A percentile compares a stretch with the other conserved stretches of the same genome.
Conservation (phyloP, 2,113 vertebrate genomes). For the Eira barbara region DNA sequence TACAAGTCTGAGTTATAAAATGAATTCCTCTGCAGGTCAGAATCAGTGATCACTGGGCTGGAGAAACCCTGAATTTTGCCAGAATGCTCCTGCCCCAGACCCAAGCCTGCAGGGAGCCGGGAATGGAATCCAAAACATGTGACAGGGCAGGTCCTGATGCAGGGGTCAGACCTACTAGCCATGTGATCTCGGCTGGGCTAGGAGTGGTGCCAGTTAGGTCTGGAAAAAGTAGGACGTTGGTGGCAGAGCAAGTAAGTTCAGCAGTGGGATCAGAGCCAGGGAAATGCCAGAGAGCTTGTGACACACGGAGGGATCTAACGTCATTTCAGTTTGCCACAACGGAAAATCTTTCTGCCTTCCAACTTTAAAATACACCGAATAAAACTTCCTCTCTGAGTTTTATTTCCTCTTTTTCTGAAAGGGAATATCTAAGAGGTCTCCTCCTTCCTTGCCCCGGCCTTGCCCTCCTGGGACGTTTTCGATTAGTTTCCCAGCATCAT, state of each 20-base stretch:
- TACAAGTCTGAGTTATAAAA: neutral
- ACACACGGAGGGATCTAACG: neutral
- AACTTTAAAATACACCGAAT: neutral
- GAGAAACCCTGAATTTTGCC: neutral
- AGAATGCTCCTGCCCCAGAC: neutral
- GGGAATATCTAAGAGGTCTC: neutral
- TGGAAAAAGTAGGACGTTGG: conserved; percentile 47
- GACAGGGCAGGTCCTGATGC: neutral
- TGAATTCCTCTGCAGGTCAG: neutral
- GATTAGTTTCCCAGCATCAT: conserved; percentile 1
- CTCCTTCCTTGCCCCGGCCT: neutral
- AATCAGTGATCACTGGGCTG: neutral
- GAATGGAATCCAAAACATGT: conserved; percentile 57
- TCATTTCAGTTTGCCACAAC: neutral
- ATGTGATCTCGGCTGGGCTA: conserved; percentile 25
- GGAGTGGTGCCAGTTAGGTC: conserved; percentile 20
- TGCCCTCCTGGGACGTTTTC: neutral
- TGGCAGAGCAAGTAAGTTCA: neutral
- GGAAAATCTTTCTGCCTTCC: neutral
- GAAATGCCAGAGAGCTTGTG: neutral
- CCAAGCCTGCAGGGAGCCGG: neutral
- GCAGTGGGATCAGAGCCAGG: neutral
- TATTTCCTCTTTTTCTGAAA: neutral
- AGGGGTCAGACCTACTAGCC: neutral
- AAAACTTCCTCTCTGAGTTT: neutral